Evolutionary conservation across 1,140 invertebrate species (phyloP).

Genomic region (Philaenus spumarius): DNA sequence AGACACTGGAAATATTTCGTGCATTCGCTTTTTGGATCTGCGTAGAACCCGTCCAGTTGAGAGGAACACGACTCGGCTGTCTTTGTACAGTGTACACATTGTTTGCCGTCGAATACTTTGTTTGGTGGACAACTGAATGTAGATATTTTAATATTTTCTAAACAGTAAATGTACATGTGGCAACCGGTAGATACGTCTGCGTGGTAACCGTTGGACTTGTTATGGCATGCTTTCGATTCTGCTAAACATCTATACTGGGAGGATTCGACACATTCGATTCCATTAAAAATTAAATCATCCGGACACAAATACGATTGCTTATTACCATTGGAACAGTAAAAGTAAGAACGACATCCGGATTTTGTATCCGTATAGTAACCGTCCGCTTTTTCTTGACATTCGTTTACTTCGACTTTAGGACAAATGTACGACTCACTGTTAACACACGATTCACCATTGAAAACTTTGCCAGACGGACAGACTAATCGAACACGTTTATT

Average conservation of each 20-base stretch:
- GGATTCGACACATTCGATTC: slow-evolving; percentile 43
- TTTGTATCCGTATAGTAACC: slow-evolving; percentile 49
- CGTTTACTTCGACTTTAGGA: slow-evolving; percentile 39
- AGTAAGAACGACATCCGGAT: slow-evolving; percentile 50
- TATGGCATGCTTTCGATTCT: slow-evolving; percentile 42
- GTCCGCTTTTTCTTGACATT: slow-evolving; percentile 44
- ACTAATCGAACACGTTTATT: slow-evolving; percentile 38
- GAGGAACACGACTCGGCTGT: slow-evolving; percentile 29
- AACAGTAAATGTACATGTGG: slow-evolving; percentile 50
- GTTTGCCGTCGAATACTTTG: slow-evolving; percentile 47
- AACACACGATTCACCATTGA: slow-evolving; percentile 45
- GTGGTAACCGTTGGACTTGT: slow-evolving; percentile 48
- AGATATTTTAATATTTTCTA: slow-evolving; percentile 45
- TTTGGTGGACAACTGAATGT: slow-evolving; percentile 46
- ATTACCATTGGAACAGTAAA: slow-evolving; percentile 46
- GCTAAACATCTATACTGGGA: slow-evolving; percentile 39
- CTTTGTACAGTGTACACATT: slow-evolving; percentile 38
- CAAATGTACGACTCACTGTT: slow-evolving; percentile 37
- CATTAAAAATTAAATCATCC: slow-evolving; percentile 45
- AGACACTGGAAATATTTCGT: slow-evolving; percentile 49
- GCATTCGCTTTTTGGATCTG: slow-evolving; percentile 44
- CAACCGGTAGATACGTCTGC: slow-evolving; percentile 48
- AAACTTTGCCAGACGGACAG: slow-evolving; percentile 41
- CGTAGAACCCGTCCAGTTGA: slow-evolving; percentile 46
- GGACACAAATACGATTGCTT: slow-evolving; percentile 49